A percentile compares a stretch with the other conserved stretches of the same genome.
phyloP scores from a whole-genome alignment of 2,113 vertebrate species.

The Athene cunicularia region DNA sequence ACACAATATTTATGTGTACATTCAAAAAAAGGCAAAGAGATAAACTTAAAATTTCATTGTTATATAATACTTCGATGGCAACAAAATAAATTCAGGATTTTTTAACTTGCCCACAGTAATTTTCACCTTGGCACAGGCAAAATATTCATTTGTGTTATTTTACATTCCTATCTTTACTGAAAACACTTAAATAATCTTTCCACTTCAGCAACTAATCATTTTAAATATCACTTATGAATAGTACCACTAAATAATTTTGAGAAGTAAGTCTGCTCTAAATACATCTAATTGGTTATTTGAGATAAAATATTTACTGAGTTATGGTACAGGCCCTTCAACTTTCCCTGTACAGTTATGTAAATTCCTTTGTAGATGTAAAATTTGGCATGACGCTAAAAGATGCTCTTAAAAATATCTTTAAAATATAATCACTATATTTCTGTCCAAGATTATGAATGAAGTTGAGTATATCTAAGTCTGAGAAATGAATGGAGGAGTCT shows the following conservation, averaged over 20 bases:
- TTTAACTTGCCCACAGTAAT: background rate
- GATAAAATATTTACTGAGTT: background rate
- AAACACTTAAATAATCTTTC: background rate
- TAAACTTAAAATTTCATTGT: background rate
- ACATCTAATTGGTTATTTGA: background rate
- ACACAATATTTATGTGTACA: background rate
- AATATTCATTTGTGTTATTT: background rate
- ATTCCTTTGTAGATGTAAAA: background rate
- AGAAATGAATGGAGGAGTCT: background rate
- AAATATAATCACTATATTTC: background rate
- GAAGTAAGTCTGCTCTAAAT: background rate
- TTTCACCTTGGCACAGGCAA: background rate
- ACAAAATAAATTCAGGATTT: background rate
- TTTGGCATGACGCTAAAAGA: background rate
- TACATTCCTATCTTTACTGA: background rate
- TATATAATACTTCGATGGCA: background rate
- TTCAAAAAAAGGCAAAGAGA: background rate
- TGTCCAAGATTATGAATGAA: background rate
- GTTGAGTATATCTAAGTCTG: background rate
- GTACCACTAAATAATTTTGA: background rate
- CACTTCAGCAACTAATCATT: background rate
- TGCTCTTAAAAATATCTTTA: background rate
- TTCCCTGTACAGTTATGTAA: background rate
- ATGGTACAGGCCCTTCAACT: fast-evolving
- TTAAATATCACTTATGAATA: background rate